Base-by-base conservation (phyloP, 2,888 invertebrate species). In the Sylvicola cinctus region DNA sequence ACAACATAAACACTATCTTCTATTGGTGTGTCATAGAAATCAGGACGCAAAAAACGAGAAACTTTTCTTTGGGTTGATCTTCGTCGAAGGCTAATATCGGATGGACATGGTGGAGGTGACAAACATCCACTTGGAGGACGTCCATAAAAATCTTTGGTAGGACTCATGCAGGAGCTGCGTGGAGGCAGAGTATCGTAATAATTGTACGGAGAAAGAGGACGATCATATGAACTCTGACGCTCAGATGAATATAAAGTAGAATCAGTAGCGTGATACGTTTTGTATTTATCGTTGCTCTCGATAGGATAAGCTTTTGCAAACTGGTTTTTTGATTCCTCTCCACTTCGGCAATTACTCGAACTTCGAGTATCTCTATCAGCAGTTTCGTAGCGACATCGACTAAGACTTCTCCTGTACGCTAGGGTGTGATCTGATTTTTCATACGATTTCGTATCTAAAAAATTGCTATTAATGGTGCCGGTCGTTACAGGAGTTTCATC, bases 31-130 rank as follows among this genome's bases (percentile, higher is more conserved):
- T 80, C 78, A 48, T 72, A 78, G 49, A 80, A 80, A 52, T 83
- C 81, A 1, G 80, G 75, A 20, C 81, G 64, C 37, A 83, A 55
- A 54, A 80, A 81, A 37, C 83, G 61, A 7, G 76, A 77, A 37
- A 76, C 67, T 40, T 74, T 65, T 33, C 72, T 68, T 36, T 65
- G 65, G 25, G 62, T 60, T 36, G 62, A 61, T 25, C 52, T 46
- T 36, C 50, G 47, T 36, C 46, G 47, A 33, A 49, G 39, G 28
- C 47, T 45, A 38, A 47, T 50, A 36, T 45, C 48, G 16, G 46
- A 42, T 30, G 40, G 40, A 5, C 44, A 39, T n/a, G 44, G 45
- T 29, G 46, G 45, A 34, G 48, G 47, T 25, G 55, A 54, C 13
- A 53, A 36, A 34, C 44, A 51, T 26, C 49, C 56, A 40, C 49